Evolutionary conservation across 2,113 vertebrate genomes (phyloP), one percentile per base, ranked within the genome.

Genomic region (Phainopepla nitens): DNA sequence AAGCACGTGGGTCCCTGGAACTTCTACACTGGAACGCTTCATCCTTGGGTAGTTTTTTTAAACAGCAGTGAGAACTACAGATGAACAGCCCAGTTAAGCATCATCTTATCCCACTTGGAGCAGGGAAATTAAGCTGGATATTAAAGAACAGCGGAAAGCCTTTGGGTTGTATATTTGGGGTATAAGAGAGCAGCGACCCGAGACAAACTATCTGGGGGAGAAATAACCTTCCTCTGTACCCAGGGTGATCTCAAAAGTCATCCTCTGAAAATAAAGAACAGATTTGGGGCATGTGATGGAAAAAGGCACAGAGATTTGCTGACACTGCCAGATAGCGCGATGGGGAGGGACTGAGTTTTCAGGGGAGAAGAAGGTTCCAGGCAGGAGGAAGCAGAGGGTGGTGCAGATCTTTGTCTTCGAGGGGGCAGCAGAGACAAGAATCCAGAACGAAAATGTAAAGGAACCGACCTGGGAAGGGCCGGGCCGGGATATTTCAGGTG

Each of bases 11-110:
- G 7, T 62, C 35, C 33, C 62, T 22, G 60, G 22, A 41, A 23
- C 29, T 64, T 44, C 33, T 3, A 1, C 0, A 0, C 24, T n/a
- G n/a, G 57, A 66, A 82, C 2, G 1, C 31, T 84, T 50, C 17
- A 15, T 25, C 35, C 8, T 2, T 41, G 28, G 8, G 19, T 20
- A 27, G 17, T 11, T 16, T 19, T 53, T 50, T 50, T 73, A 33
- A 70, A 24, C 27, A 61, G 16, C 29, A 24, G 27, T 49, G 53
- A 50, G 39, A 76, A 24, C 4, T 2, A 3, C 69, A 79, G 51
- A 44, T 31, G 36, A 60, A 25, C 24, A 49, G 68, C 41, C 36
- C 13, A 11, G 35, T 47, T n/a, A 41, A 72, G 31, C 28, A 25
- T 28, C 28, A 25, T 28, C 35, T 58, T 2, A 6, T 42, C 27